These are phyloP conservation scores for Synanthedon andrenaeformis DNA, from an alignment of 2,888 invertebrate genomes.

Conservation along the genomic window DNA sequence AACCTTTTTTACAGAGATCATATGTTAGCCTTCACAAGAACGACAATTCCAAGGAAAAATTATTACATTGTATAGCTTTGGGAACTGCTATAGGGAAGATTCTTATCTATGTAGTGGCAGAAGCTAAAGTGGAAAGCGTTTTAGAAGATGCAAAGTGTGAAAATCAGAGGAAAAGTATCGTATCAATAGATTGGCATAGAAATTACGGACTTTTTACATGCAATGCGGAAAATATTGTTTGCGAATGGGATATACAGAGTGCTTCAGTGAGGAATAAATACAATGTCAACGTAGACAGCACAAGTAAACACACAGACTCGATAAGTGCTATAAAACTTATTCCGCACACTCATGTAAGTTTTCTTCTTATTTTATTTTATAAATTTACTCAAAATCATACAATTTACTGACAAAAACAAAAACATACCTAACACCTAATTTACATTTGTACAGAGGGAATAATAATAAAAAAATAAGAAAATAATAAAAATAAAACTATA, in stretches of 20 bases:
- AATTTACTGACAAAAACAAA: no score
- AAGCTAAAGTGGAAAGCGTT: constrained; percentile 73
- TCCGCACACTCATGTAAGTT: constrained; percentile 58
- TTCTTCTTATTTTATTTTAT: no score
- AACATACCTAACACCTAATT: no score
- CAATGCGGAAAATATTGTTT: constrained; percentile 61
- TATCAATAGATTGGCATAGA: constrained; percentile 70
- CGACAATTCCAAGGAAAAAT: not conserved
- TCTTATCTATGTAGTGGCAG: constrained; percentile 76
- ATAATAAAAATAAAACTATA: no score
- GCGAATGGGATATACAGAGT: constrained; percentile 67
- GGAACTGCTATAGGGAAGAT: constrained; percentile 81
- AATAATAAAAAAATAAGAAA: no score
- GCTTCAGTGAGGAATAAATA: constrained; percentile 61
- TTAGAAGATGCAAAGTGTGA: constrained; percentile 59
- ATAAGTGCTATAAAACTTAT: constrained; percentile 73
- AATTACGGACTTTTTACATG: constrained; percentile 66
- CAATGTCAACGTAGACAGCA: constrained; percentile 73
- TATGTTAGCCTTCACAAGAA: no score
- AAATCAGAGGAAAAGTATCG: constrained; percentile 35
- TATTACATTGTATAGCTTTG: constrained; percentile 72
- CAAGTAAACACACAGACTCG: constrained; percentile 65
- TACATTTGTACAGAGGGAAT: no score
- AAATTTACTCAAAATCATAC: no score
- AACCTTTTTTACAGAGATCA: no score